A percentile compares a stretch with the other conserved stretches of the same genome.
These are phyloP conservation scores for Heliocidaris tuberculata DNA, from an alignment of 35 echinoderm and acorn worm species.

Conservation along the genomic window DNA sequence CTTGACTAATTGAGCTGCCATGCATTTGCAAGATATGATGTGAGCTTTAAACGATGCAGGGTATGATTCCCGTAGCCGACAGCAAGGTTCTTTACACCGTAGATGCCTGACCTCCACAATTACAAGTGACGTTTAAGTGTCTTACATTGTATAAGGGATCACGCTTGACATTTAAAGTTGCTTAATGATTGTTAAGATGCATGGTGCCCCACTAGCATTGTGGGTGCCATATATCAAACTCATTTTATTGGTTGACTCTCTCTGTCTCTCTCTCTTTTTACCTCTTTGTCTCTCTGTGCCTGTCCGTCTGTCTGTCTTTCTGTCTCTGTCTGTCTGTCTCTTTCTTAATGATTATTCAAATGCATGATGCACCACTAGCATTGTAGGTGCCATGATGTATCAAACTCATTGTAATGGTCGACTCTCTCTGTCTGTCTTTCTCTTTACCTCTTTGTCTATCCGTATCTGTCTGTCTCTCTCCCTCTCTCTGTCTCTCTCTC, in stretches of 20 bases:
- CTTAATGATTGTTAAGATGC: background rate
- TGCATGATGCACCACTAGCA: background rate
- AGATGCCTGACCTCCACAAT: background rate
- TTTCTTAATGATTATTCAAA: background rate
- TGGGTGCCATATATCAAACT: background rate
- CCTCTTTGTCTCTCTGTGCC: background rate
- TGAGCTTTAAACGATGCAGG: background rate
- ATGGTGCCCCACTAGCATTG: background rate
- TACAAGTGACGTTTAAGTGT: background rate
- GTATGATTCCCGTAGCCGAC: background rate
- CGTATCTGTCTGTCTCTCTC: background rate
- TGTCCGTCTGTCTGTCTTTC: background rate
- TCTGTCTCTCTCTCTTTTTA: background rate
- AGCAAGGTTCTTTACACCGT: background rate
- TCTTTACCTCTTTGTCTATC: background rate
- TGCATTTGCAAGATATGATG: background rate
- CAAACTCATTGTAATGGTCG: background rate
- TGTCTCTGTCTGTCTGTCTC: background rate
- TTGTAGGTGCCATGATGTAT: background rate
- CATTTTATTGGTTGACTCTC: background rate
- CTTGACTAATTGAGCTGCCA: background rate
- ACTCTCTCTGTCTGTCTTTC: background rate
- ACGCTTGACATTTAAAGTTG: slow-evolving; percentile 10
- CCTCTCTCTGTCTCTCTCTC: background rate
- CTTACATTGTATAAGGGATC: background rate